A percentile compares a stretch with the other conserved stretches of the same genome.
Conservation (phyloP, 1,140 invertebrate genomes). For the Arctopsyche grandis region DNA sequence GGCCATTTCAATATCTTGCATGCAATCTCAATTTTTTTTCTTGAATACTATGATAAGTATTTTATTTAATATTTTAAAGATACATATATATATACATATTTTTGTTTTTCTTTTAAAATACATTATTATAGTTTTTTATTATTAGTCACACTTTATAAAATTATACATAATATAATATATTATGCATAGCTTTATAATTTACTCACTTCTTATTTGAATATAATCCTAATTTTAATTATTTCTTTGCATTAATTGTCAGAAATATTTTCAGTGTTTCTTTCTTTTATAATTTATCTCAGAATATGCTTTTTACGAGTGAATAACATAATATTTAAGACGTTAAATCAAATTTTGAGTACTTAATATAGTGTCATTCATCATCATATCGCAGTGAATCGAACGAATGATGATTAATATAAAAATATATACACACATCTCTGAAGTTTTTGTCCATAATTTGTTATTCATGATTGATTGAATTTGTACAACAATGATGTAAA, state of each 20-base stretch:
- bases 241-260: not conserved
- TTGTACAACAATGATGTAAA: constrained; percentile 37
- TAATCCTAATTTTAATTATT: too few relatives aligned
- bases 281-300: not conserved
- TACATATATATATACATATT: too few relatives aligned
- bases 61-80: too few relatives aligned
- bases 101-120: too few relatives aligned
- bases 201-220: too few relatives aligned
- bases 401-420: constrained; percentile 14
- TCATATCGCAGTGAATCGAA: constrained; percentile 7
- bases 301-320: constrained; percentile 5
- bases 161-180: too few relatives aligned
- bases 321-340: not conserved
- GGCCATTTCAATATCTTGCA: too few relatives aligned
- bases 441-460: constrained; percentile 16
- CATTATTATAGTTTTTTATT: too few relatives aligned
- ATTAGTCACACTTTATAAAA: too few relatives aligned
- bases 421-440: not conserved
- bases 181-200: too few relatives aligned
- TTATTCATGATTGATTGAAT: constrained; percentile 36
- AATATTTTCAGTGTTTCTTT: not conserved
- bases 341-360: constrained; percentile 7
- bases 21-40: too few relatives aligned
- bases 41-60: too few relatives aligned
- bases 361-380: constrained; percentile 13